A percentile compares a stretch with the other conserved stretches of the same genome.
These are phyloP conservation scores for Tachina fera DNA, from an alignment of 2,888 invertebrate genomes.

Conservation along the genomic window DNA sequence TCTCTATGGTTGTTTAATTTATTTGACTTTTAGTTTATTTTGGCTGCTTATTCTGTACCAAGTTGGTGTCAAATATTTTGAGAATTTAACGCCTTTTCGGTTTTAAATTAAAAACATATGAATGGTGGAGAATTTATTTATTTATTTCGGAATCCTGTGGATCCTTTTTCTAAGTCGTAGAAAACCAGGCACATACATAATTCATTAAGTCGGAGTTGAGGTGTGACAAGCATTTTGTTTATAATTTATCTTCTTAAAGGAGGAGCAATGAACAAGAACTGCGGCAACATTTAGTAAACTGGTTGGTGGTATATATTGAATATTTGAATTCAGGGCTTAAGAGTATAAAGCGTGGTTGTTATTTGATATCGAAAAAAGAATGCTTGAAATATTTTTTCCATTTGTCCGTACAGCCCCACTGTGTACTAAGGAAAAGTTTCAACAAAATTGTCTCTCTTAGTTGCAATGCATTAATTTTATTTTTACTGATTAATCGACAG, in stretches of 20 bases:
- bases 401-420: not conserved
- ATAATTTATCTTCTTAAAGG: conserved; percentile 35
- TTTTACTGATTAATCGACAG: conserved; percentile 36
- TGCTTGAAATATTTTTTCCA: too few species aligned
- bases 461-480: not conserved
- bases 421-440: not conserved
- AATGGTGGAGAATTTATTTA: not conserved
- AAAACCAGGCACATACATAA: conserved; percentile 41
- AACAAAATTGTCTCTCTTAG: not conserved
- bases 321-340: too few species aligned
- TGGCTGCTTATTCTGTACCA: conserved; percentile 53
- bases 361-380: too few species aligned
- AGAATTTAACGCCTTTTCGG: conserved; percentile 74
- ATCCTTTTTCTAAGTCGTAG: conserved; percentile 18
- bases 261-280: not conserved
- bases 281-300: not conserved
- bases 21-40: conserved; percentile 48
- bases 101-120: conserved; percentile 63
- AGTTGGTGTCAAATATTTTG: conserved; percentile 77
- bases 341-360: too few species aligned
- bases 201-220: conserved; percentile 26
- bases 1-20: conserved; percentile 60
- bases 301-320: too few species aligned
- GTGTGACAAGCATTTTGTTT: conserved; percentile 53
- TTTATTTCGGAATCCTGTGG: not conserved